Conservation (phyloP, 2,888 invertebrate genomes). For the Tipula helvola region DNA sequence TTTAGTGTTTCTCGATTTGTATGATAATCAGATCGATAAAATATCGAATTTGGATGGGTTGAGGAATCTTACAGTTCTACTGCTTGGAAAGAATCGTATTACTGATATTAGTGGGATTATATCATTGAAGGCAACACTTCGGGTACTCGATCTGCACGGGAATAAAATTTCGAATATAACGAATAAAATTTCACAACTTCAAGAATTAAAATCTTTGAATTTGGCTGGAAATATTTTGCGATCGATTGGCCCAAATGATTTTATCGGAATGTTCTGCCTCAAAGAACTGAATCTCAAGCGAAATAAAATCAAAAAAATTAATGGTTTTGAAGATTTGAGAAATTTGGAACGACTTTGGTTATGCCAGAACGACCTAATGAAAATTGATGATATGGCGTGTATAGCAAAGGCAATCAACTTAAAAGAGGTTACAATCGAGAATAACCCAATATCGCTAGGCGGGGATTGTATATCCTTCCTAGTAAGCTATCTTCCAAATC, state of each 20-base stretch:
- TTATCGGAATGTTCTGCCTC: constrained; percentile 62
- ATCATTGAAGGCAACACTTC: constrained; percentile 46
- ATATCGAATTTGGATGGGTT: constrained; percentile 67
- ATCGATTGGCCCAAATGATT: constrained; percentile 60
- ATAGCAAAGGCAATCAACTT: constrained; percentile 65
- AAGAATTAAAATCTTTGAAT: constrained; percentile 78
- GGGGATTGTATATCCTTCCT: constrained; percentile 72
- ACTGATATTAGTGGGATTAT: constrained; percentile 29
- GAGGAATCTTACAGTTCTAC: constrained; percentile 67
- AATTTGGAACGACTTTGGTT: constrained; percentile 47
- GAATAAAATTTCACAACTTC: constrained; percentile 43
- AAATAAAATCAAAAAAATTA: constrained; percentile 66
- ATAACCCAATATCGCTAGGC: constrained; percentile 69
- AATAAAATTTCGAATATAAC: constrained; percentile 57
- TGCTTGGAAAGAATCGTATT: constrained; percentile 79
- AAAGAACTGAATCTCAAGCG: constrained; percentile 81
- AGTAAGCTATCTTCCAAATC: constrained; percentile 64
- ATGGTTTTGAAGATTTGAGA: constrained; percentile 68
- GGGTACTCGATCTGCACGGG: constrained; percentile 87
- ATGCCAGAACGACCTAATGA: constrained; percentile 42
- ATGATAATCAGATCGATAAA: constrained; percentile 87
- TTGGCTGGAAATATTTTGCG: constrained; percentile 84
- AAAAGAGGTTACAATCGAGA: constrained; percentile 74
- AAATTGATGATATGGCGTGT: constrained; percentile 75
- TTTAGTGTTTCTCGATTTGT: constrained; percentile 84